Base-by-base conservation (phyloP, 1,140 invertebrate genomes). In the Drosophila sturtevanti region DNA sequence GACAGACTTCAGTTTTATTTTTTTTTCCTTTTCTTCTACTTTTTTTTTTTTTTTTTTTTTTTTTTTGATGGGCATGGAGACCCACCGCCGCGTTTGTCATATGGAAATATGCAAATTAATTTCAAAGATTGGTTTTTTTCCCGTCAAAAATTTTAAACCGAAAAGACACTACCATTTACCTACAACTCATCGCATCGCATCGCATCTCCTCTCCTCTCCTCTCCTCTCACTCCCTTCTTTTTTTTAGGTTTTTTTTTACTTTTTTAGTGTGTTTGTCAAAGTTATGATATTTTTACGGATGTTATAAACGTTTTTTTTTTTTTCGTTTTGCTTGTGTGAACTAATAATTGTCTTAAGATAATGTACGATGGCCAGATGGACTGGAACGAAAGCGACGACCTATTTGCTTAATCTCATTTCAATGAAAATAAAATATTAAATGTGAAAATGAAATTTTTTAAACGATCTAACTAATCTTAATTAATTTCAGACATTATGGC, bases 251-350 rank as follows among this genome's bases (percentile, higher is more conserved):
- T n/a, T n/a, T n/a, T n/a, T n/a, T n/a, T 56, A 60, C 24, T 27
- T 74, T 48, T 59, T 24, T 56, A 44, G 68, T 87, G 78, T 86
- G 73, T 86, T 86, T 86, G 81, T 78, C 62, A 59, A 75, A 68
- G 70, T 87, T 44, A 82, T 87, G 63, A 86, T 87, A 72, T 81
- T 86, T 77, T 87, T 76, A 86, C 82, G 82, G 82, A 87, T 77
- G 84, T 65, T 74, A 82, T 89, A 87, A 77, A 81, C 65, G 44
- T 51, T 81, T 48, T 38, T 54, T 41, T 34, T 21, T 64, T 70
- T 79, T 38, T 54, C 52, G 41, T 21, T 64, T 70, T 79, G 82
- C 84, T 77, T 89, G 66, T 89, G 82, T 87, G 68, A 89, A 79
- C 71, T 73, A 76, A 86, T 86, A 89, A 86, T 87, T 87, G 79